Base-by-base conservation (phyloP, 2,113 vertebrate species). In the Nannospalax galili region DNA sequence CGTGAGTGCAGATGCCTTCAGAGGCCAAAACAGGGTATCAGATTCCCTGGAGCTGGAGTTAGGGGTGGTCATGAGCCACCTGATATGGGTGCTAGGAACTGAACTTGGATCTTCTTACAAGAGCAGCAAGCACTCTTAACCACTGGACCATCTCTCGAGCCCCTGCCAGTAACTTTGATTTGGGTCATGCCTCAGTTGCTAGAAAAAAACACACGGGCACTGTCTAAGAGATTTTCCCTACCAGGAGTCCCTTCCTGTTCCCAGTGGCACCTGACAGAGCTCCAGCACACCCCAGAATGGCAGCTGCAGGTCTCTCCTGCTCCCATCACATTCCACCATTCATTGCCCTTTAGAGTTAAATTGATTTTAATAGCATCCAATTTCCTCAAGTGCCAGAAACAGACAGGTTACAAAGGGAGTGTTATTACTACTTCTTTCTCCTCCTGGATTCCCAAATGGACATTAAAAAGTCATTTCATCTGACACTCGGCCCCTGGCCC, bases 361-460 rank as follows among this genome's bases (percentile, higher is more conserved):
- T 77, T 93, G 81, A 94, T 96, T 98, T 97, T 96, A 97, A 90
- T 92, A 82, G 42, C 69, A 45, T 86, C 81, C 40, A 60, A 48
- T 96, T 97, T 97, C 92, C 94, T 90, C 89, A 97, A 80, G 62
- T 82, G 65, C 65, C 62, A 78, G 73, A 95, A 86, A 97, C 69
- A 48, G 30, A 45, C 91, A 89, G 16, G 60, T 96, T 96, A 95
- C 40, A 86, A 95, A 97, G 3, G 58, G 92, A 28, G 72, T 79
- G 32, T 56, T 95, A 81, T 92, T 94, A 85, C 42, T 20, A 19
- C 74, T 17, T 95, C 91, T 19, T 94, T 85, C 94, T 81, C 77
- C 60, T 96, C 95, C 95, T 94, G 67, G 80, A 93, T 91, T 94
- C 42, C 67, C 92, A 90, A 91, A 80, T 9, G 92, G 45, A 86